Percentiles rank a stretch among this genome's conserved stretches.
These are phyloP conservation scores for Apoderus coryli DNA, from an alignment of 2,888 invertebrate species.

Conservation along the genomic window DNA sequence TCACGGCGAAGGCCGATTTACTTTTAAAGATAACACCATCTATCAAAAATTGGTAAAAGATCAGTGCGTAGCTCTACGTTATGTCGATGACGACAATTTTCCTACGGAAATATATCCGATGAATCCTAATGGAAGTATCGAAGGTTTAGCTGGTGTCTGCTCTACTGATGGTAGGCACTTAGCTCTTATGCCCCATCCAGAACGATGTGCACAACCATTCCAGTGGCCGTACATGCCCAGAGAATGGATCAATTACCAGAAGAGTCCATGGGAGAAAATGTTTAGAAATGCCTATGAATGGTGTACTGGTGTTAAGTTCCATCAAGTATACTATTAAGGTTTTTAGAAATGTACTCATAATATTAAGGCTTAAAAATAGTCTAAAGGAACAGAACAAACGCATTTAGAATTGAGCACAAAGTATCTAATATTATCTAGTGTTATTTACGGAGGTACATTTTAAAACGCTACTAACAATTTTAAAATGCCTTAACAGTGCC, in stretches of 20 bases:
- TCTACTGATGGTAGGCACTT: constrained; percentile 85
- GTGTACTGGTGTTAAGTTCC: constrained; percentile 31
- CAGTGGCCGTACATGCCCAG: constrained; percentile 68
- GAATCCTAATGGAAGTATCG: constrained; percentile 84
- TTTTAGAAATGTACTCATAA: too few species aligned
- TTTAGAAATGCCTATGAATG: constrained; percentile 80
- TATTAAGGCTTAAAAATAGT: too few species aligned
- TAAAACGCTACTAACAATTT: too few species aligned
- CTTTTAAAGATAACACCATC: constrained; percentile 38
- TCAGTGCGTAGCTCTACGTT: constrained; percentile 62
- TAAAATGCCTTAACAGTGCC: too few species aligned
- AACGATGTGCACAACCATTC: constrained; percentile 72
- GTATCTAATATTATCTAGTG: too few species aligned
- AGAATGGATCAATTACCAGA: constrained; percentile 36
- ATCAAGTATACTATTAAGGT: constrained; percentile 21
- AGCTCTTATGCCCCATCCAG: constrained; percentile 98
- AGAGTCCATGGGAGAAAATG: constrained; percentile 84
- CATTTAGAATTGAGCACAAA: too few species aligned
- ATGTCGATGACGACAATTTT: constrained; percentile 63
- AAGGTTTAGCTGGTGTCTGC: constrained; percentile 73
- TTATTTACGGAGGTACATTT: too few species aligned
- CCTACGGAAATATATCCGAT: constrained; percentile 77
- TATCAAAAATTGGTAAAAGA: constrained; percentile 37
- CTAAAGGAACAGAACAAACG: too few species aligned
- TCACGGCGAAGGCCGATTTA: constrained; percentile 85